Evolutionary conservation across 92 coral and sea anemone species (phyloP), one percentile per base, ranked within the genome.

Genomic region (Porites evermanni): DNA sequence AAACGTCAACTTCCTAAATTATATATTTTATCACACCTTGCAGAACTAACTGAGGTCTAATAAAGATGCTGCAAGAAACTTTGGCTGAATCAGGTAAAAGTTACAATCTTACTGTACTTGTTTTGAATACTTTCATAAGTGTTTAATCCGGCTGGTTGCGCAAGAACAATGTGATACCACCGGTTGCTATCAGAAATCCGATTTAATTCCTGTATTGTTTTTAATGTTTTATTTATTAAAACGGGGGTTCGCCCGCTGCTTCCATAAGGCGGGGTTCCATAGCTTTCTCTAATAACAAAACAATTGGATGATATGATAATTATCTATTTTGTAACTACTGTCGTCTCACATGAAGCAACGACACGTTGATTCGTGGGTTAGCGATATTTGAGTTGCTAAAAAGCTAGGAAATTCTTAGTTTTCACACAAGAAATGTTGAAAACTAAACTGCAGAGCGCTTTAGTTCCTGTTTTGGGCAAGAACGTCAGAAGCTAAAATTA

Each of bases 251-350:
- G 75, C 69, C 74, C 52, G 84, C 38, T 68, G 84, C 7, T 67
- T 8, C 54, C 13, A 53, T 13, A n/a, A 29, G 53, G 84, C 21
- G 8, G 76, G 84, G 75, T 74, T 68, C 12, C 74, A 29, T 68
- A 24, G 47, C 47, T 14, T 24, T 51, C 53, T 67, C 56, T 24
- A 52, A 69, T 20, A 17, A 66, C 17, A 64, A 50, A 80, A 68
- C 84, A 80, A 80, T 53, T 53, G 76, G 47, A 38, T 38, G 47
- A 23, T 78, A 17, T 53, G 26, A 68, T 44, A 44, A 79, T 68
- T 44, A 47, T 24, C 72, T 50, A 18, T 23, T 70, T 13, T 56
- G 8, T 23, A 20, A 63, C 20, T 13, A 38, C 47, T 38, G 47
- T 38, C 47, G 10, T 53, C 38, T 52, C 20, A 12, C 11, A n/a